phyloP scores from a whole-genome alignment of 2,797 vertebrate species.

The Phrynocephalus forsythii region DNA sequence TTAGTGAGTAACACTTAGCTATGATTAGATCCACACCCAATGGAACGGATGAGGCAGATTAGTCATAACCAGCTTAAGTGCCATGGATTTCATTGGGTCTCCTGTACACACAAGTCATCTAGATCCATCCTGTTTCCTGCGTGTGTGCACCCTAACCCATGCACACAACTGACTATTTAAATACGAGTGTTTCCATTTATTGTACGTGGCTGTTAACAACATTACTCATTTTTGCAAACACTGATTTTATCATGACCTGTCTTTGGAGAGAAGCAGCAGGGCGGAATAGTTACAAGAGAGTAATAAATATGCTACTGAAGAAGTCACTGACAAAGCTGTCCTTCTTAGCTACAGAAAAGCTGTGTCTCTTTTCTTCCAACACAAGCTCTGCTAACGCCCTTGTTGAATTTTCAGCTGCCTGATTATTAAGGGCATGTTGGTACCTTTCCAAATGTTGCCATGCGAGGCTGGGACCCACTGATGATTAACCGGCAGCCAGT shows the following conservation, averaged over 20 bases:
- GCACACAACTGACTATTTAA: background rate
- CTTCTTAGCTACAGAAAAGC: constrained; percentile 40
- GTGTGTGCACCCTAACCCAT: background rate
- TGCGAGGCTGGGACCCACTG: constrained; percentile 46
- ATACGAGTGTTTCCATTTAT: background rate
- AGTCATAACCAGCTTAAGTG: background rate
- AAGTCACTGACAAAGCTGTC: background rate
- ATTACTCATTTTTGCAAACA: background rate
- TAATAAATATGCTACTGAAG: background rate
- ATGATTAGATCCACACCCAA: too few species aligned
- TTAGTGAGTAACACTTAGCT: too few species aligned
- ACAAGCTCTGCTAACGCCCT: background rate
- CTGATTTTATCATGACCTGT: background rate
- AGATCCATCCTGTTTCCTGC: background rate
- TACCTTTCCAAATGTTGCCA: constrained; percentile 30
- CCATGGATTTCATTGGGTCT: background rate
- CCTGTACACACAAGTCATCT: background rate
- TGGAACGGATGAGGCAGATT: background rate
- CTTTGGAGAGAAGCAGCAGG: background rate
- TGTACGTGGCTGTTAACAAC: background rate
- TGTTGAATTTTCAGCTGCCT: constrained; percentile 48
- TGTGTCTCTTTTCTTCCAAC: constrained; percentile 3
- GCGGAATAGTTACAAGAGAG: background rate
- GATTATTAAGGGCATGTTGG: constrained; percentile 46
- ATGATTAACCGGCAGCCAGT: constrained; percentile 1